phyloP scores from a whole-genome alignment of 2,797 vertebrate species.

The Leptoclinus maculatus region DNA sequence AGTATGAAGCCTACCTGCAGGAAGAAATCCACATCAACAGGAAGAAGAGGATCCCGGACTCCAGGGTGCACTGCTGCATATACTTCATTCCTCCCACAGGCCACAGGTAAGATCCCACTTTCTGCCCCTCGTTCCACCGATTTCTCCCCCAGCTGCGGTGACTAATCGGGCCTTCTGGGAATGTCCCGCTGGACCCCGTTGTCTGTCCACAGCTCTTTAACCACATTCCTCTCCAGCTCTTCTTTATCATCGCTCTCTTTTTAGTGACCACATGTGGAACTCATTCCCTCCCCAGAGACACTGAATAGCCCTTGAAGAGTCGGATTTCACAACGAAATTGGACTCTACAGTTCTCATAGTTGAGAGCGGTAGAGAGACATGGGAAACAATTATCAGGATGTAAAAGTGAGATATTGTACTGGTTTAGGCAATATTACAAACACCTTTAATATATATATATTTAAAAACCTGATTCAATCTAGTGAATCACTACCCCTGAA shows the following conservation, averaged over 20 bases:
- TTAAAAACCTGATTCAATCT: not conserved
- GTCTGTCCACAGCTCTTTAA: constrained; percentile 54
- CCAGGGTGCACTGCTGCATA: constrained; percentile 97
- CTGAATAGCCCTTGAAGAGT: constrained; percentile 48
- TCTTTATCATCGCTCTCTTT: constrained; percentile 24
- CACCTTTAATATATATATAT: too few species aligned
- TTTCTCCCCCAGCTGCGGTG: constrained; percentile 49
- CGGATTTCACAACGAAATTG: constrained; percentile 48
- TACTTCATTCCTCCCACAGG: constrained; percentile 99
- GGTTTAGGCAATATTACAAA: too few species aligned
- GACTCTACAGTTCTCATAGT: constrained; percentile 10
- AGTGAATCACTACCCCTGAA: not conserved
- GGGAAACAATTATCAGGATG: constrained; percentile 1
- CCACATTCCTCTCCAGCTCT: constrained; percentile 26
- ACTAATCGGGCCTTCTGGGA: constrained; percentile 51
- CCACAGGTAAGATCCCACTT: constrained; percentile 89
- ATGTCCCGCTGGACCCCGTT: constrained; percentile 37
- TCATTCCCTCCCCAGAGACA: constrained; percentile 50
- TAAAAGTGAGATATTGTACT: not conserved
- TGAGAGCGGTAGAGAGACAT: not conserved
- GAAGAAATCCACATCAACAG: constrained; percentile 96
- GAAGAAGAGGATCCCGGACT: constrained; percentile 97
- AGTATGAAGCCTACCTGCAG: constrained; percentile 97
- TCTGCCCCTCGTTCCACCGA: not conserved
- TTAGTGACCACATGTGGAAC: constrained; percentile 57